phyloP scores from a whole-genome alignment of 1,140 invertebrate species.

The Ylistrum balloti region DNA sequence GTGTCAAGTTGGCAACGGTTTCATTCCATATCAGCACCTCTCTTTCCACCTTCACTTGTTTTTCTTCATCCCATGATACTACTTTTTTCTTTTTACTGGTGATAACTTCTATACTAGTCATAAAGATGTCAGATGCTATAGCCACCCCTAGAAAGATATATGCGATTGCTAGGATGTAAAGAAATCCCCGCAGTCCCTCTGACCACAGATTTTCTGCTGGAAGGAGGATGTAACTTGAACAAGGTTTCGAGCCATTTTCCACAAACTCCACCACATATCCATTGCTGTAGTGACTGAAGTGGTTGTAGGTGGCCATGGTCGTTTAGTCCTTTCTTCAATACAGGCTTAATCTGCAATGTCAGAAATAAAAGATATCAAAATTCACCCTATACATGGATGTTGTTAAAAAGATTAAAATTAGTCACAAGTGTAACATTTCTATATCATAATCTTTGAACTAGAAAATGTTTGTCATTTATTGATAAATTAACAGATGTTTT shows the following conservation, averaged over 20 bases:
- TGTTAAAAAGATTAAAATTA: too few species aligned
- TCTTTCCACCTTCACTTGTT: slow-evolving; percentile 65
- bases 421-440: too few species aligned
- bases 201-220: slow-evolving; percentile 74
- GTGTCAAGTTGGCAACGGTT: slow-evolving; percentile 84
- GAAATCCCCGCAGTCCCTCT: slow-evolving; percentile 64
- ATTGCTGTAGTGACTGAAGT: slow-evolving; percentile 47
- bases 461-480: too few species aligned
- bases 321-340: not conserved
- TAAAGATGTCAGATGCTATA: slow-evolving; percentile 85
- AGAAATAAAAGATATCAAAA: not conserved
- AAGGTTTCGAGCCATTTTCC: not conserved
- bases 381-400: not conserved
- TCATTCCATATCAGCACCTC: slow-evolving; percentile 84
- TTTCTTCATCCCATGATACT: slow-evolving; percentile 70
- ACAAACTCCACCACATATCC: not conserved
- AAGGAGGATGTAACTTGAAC: not conserved
- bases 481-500: too few species aligned
- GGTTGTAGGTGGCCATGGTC: not conserved
- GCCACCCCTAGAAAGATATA: slow-evolving; percentile 82
- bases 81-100: slow-evolving; percentile 74
- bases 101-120: slow-evolving; percentile 85
- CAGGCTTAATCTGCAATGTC: not conserved
- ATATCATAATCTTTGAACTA: too few species aligned
- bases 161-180: slow-evolving; percentile 75